Base-by-base conservation (phyloP, 2,888 invertebrate genomes). In the Zaprionus obscuricornis region DNA sequence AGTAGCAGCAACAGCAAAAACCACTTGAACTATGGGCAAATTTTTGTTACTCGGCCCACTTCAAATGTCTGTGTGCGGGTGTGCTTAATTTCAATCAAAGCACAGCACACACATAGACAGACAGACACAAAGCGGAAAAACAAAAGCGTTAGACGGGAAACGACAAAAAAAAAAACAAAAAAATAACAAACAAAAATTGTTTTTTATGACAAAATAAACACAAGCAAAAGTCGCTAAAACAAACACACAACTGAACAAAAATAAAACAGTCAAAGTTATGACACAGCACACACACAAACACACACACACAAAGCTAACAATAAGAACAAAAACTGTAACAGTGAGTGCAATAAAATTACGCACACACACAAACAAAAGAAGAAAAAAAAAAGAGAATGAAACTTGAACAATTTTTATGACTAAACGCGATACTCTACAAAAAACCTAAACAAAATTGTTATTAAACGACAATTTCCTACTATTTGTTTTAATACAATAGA, bases 11-110 rank as follows among this genome's bases (percentile, higher is more conserved):
- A n/a, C n/a, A n/a, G n/a, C n/a, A 29, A 29, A 29, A 3, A n/a
- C 27, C 54, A 58, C 72, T 72, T 74, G 43, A 74, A 59, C 62
- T 62, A 39, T 47, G 50, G 43, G 31, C 34, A 55, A 27, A 55
- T 24, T 51, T 51, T 51, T 34, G 43, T 18, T 11, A 8, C 16
- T 24, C 18, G 14, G 17, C 11, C 34, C 93, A 92, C 94, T 93
- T 86, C 94, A 68, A 74, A 77, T 47, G n/a, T n/a, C n/a, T n/a
- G n/a, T n/a, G n/a, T n/a, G n/a, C n/a, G n/a, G n/a, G n/a, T n/a
- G 27, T 54, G 49, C 63, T 72, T 58, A 73, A 72, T 79, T 74
- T 75, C 74, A 77, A 74, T 74, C 70, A 67, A 52, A 20, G 11
- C 49, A 34, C 24, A 24, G 24, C n/a, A 24, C 13, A 36, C 29